Base-by-base conservation (phyloP, 2,113 vertebrate genomes). In the Rhabdornis inornatus region DNA sequence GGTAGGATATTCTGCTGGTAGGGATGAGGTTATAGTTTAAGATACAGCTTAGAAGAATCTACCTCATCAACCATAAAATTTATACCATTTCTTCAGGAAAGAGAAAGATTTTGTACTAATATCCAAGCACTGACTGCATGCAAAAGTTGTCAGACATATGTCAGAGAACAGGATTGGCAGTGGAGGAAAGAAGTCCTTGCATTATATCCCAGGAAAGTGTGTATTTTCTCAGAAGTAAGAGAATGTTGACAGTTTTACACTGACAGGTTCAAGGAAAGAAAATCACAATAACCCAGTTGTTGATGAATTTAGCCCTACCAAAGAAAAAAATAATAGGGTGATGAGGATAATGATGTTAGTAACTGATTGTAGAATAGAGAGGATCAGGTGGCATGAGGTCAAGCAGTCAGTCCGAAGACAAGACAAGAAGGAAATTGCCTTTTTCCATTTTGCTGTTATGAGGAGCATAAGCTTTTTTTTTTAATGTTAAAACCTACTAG, bases 381-480 rank as follows among this genome's bases (percentile, higher is more conserved):
- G 11, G 8, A 44, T 30, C 16, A 50, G 11, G 11, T 25, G 28
- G 12, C 52, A 31, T 8, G 33, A 25, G 7, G 2, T 86, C 55
- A 69, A 83, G 9, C 39, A 59, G 4, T 45, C 35, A 59, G 33
- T 52, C 13, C 60, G 70, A 74, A 16, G 15, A 52, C 21, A 84
- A 90, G 89, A 55, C 3, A 14, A 50, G 25, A 83, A 63, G 6
- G 3, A 92, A 86, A 69, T 0, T 3, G 1, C 15, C 0, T 2
- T 24, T 80, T 53, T 53, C 45, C 13, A 3, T n/a, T 89, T 57
- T 49, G 2, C 1, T 31, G 57, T 81, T 76, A 5, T 45, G 11
- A 66, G 30, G 8, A 85, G 1, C 6, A 24, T n/a, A 50, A 23
- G 10, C 1, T 5, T 19, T 39, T 65, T 39, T 65, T 57, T 63